Base-by-base conservation (phyloP, 1,140 invertebrate genomes). In the Leptonema lineaticorne region DNA sequence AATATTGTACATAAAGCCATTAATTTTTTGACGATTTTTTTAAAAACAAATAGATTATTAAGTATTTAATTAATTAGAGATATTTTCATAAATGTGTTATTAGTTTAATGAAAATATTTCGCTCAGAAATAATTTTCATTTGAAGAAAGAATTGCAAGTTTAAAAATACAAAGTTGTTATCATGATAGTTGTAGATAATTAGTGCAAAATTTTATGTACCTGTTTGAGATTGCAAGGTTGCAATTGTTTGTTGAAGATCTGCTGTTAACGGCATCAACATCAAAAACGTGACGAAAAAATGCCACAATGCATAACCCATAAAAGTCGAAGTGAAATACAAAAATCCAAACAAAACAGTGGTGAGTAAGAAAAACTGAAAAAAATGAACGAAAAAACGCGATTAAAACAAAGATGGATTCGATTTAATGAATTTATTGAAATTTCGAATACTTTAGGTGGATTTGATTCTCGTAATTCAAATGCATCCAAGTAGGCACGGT, bases 321-420 rank as follows among this genome's bases (percentile, higher is more conserved):
- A 67, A 0, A 45, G 24, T 30, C 0, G 27, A 28, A 11, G 67
- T 28, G 7, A 72, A 30, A 58, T 67, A 72, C 41, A 69, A 0
- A 3, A 33, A 11, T 1, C 26, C 64, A 14, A 63, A 59, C 16
- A 26, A 28, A 29, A 58, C 18, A 30, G 60, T 66, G 18, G 45
- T 64, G 41, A 69, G 29, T 30, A 69, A 14, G 20, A 67, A 72
- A 56, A 72, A 72, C 71, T 72, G 59, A 18, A 72, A 68, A 45
- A 6, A 37, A 62, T 60, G 20, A 60, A 60, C n/a, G n/a, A 6
- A 64, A 16, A 29, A 29, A n/a, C 16, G 22, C n/a, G 1, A 29
- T 50, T 50, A 53, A 29, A 4, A 28, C 1, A 28, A 48, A 50
- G 22, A 41, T 24, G 29, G 5, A 24, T 14, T 30, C 3, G 28